These are phyloP conservation scores for Lithophane socia DNA, from an alignment of 2,888 invertebrate species.

Conservation along the genomic window DNA sequence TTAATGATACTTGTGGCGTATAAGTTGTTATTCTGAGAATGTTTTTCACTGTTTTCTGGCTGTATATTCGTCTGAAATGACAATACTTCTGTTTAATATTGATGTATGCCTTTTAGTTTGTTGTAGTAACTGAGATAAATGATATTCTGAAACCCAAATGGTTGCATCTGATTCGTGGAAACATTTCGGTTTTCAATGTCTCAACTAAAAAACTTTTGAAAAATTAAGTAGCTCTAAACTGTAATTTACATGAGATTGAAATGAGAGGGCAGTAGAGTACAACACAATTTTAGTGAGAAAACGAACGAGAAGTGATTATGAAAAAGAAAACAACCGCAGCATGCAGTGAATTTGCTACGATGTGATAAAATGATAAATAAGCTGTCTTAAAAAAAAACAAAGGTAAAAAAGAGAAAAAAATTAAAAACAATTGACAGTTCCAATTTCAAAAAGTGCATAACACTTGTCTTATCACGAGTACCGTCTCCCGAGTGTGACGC, in stretches of 20 bases:
- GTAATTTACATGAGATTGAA: background rate
- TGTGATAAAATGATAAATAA: too few relatives aligned
- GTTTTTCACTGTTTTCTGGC: background rate
- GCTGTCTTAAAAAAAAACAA: background rate
- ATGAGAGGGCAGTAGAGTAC: background rate
- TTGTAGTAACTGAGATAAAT: background rate
- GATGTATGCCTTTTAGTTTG: background rate
- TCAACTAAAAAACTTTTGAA: background rate
- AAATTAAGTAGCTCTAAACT: background rate
- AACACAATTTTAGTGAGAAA: background rate
- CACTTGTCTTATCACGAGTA: constrained; percentile 62
- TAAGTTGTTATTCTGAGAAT: background rate
- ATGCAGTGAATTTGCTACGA: background rate
- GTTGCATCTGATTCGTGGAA: background rate
- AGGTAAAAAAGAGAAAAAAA: background rate
- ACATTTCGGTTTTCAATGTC: background rate
- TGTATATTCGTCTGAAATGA: background rate
- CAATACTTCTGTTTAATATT: background rate
- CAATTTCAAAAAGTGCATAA: constrained; percentile 40
- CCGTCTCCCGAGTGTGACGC: constrained; percentile 69
- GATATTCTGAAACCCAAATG: background rate
- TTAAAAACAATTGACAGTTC: constrained; percentile 1
- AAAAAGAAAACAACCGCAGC: background rate
- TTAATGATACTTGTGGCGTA: background rate
- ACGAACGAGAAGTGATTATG: background rate